A percentile compares a stretch with the other conserved stretches of the same genome.
Evolutionary conservation across 2,113 vertebrate species (phyloP).

Genomic region (Carassius auratus): DNA sequence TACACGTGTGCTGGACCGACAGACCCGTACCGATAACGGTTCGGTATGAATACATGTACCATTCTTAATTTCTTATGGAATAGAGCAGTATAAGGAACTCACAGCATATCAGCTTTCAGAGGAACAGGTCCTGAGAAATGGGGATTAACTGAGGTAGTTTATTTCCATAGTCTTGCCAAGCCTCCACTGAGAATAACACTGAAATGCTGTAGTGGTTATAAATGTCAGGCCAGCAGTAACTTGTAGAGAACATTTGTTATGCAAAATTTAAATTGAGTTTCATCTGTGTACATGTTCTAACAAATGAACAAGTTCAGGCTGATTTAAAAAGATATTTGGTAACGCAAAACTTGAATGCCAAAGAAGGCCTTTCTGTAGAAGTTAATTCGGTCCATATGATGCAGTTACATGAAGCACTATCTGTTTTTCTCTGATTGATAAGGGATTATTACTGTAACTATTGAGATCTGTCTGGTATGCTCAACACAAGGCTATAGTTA

Average conservation of each 20-base stretch:
- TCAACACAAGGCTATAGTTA: not conserved
- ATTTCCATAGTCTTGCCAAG: not conserved
- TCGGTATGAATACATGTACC: too few relatives aligned
- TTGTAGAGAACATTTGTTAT: conserved; percentile 1
- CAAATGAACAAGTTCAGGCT: not conserved
- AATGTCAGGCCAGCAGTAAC: not conserved
- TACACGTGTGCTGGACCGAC: too few relatives aligned
- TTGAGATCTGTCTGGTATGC: not conserved
- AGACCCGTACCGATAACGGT: too few relatives aligned
- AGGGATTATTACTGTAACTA: not conserved
- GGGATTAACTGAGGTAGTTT: conserved; percentile 4
- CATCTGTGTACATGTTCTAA: not conserved
- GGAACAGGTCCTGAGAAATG: not conserved
- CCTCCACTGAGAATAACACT: conserved; percentile 36
- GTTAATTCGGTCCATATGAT: not conserved
- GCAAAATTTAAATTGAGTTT: not conserved
- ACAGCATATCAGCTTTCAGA: conserved; percentile 16
- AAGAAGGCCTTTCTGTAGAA: not conserved
- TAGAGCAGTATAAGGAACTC: conserved; percentile 10
- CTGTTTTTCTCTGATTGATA: not conserved
- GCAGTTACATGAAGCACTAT: not conserved
- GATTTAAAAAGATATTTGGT: not conserved
- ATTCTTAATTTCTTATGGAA: not conserved
- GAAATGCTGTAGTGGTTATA: not conserved
- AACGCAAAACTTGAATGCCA: not conserved